Evolutionary conservation across 2,888 invertebrate species (phyloP), one percentile per base, ranked within the genome.

Genomic region (Lacanobia oleracea): DNA sequence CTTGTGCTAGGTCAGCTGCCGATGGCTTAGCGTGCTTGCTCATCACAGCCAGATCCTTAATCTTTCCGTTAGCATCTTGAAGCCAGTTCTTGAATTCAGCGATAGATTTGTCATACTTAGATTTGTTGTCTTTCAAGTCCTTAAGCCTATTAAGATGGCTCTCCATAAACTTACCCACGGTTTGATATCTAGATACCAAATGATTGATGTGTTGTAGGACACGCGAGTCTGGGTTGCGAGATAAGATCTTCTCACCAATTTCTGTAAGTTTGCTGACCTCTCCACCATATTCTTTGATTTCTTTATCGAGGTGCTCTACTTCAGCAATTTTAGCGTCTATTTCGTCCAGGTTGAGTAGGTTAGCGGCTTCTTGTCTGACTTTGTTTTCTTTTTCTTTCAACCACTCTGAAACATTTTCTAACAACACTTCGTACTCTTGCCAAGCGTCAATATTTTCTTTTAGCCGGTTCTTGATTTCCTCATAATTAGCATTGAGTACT

Each of bases 171-270:
- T 98, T 98, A 0, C 96, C 94, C 1, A 98, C 96, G 0, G 97
- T 97, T 90, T 98, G 97, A 90, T 98, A 98, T 82, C 99, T 96
- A 16, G 97, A 97, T 6, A 97, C 97, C 70, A 99, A 95, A 89
- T 98, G 98, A 67, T 97, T 97, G 0, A 98, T 97, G 89, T 98
- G 98, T 89, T 98, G 98, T 1, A 97, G 97, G 18, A 98, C 97
- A 57, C 98, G 97, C 0, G 98, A 98, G 89, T 99, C 99, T 0
- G 98, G 98, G 90, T 98, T 98, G 87, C 97, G 97, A 73, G 97
- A 97, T 45, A 97, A 96, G 56, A 99, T 97, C 82, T 97, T 96
- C 67, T 98, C 97, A 2, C 98, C 97, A 6, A 98, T 95, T 43
- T 96, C 95, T 18, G 97, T 96, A 27, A 99, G 93, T 75, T 97